phyloP scores from a whole-genome alignment of 2,113 vertebrate genomes.

The Cololabis saira region DNA sequence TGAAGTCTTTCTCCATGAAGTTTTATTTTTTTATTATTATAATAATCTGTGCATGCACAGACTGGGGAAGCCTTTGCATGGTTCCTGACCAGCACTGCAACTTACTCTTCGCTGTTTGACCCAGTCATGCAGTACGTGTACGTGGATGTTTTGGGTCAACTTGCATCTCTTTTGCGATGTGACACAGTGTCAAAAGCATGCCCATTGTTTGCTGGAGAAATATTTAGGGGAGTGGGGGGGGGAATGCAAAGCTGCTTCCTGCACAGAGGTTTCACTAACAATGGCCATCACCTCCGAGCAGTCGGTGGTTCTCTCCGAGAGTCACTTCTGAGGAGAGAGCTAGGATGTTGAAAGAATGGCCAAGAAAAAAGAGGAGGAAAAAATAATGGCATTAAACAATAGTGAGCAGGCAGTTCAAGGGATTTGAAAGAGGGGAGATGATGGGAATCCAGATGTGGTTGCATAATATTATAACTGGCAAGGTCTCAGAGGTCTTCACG shows the following conservation, averaged over 20 bases:
- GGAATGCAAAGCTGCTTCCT: constrained; percentile 79
- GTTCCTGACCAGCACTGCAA: background rate
- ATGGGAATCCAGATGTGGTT: constrained; percentile 56
- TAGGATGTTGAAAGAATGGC: constrained; percentile 75
- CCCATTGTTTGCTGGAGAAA: constrained; percentile 77
- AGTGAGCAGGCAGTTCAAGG: constrained; percentile 37
- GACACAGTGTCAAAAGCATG: constrained; percentile 59
- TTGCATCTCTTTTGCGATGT: constrained; percentile 33
- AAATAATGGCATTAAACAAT: constrained; percentile 74
- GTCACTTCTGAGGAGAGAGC: constrained; percentile 58
- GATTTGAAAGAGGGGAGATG: constrained; percentile 55
- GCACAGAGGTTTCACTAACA: constrained; percentile 64
- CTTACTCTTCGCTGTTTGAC: constrained; percentile 2
- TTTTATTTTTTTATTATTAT: too few species aligned
- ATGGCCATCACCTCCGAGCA: constrained; percentile 59
- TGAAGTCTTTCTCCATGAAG: too few species aligned
- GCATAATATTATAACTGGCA: constrained; percentile 23
- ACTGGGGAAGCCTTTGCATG: too few species aligned
- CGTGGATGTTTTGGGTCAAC: constrained; percentile 21
- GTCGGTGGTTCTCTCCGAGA: constrained; percentile 58
- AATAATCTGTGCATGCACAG: too few species aligned
- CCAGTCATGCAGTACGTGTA: background rate
- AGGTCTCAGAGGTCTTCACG: constrained; percentile 26
- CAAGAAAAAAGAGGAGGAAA: constrained; percentile 65
- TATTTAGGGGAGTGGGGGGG: constrained; percentile 55